Evolutionary conservation across 2,888 invertebrate species (phyloP).

Genomic region (Galerucella nymphaeae): DNA sequence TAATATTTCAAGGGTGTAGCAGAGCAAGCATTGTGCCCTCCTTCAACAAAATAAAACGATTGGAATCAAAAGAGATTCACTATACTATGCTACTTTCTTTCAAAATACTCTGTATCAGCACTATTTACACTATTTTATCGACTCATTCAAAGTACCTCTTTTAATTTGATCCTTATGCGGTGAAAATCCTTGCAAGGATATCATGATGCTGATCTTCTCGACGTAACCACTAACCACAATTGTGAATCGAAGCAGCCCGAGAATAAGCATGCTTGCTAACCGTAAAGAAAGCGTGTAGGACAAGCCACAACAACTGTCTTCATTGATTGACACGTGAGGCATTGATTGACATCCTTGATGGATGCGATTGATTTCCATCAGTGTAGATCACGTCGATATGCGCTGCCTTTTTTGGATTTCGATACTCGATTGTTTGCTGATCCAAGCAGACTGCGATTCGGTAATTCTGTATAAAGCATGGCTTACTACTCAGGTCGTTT

Average conservation of each 20-base stretch:
- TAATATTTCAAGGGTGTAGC: no score
- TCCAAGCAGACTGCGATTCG: conserved; percentile 41
- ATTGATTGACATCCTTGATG: conserved; percentile 65
- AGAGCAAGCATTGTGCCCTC: no score
- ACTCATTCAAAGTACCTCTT: conserved; percentile 4
- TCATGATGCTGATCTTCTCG: conserved; percentile 47
- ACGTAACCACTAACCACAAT: conserved; percentile 11
- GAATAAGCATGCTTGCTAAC: conserved; percentile 39
- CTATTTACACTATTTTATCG: conserved; percentile 5
- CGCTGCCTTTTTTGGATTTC: conserved; percentile 56
- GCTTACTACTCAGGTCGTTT: conserved; percentile 19
- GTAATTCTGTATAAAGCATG: conserved; percentile 14
- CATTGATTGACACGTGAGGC: conserved; percentile 65
- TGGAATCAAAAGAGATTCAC: no score
- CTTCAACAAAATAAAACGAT: no score
- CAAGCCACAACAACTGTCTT: conserved; percentile 51
- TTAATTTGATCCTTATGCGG: conserved; percentile 48
- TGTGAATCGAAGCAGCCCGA: conserved; percentile 24
- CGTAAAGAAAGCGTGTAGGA: conserved; percentile 64
- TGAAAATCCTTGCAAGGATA: conserved; percentile 45
- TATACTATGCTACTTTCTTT: not conserved
- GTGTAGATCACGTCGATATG: conserved; percentile 64
- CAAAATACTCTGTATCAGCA: not conserved
- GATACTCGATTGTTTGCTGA: conserved; percentile 53
- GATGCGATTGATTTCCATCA: conserved; percentile 66